A percentile compares a stretch with the other conserved stretches of the same genome.
Conservation (phyloP, 2,797 vertebrate species). For the Hylomyscus alleni region DNA sequence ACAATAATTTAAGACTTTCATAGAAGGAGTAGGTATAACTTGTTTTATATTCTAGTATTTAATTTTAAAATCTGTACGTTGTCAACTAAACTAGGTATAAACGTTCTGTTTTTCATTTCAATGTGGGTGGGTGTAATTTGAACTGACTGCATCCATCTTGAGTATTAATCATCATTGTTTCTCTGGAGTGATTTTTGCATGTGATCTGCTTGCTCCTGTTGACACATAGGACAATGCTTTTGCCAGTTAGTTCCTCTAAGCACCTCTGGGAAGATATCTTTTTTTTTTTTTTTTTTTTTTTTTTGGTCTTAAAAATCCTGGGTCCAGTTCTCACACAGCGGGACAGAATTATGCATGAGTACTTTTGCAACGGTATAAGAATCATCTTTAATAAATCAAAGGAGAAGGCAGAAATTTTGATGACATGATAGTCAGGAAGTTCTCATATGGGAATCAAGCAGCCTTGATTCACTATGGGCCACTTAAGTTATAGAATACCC, state of each 20-base stretch:
- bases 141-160: background rate
- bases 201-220: background rate
- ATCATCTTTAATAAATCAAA: background rate
- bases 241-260: background rate
- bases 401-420: background rate
- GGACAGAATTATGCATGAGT: background rate
- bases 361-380: background rate
- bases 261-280: background rate
- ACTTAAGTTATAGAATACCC: background rate
- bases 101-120: background rate
- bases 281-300: background rate
- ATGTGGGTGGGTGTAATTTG: background rate
- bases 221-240: background rate
- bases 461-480: background rate
- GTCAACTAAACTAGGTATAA: background rate
- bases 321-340: background rate
- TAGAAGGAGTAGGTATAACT: background rate
- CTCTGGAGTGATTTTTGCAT: background rate
- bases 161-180: background rate
- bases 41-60: slow-evolving; percentile 43
- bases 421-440: background rate
- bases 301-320: background rate
- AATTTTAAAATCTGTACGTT: slow-evolving; percentile 20
- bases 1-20: slow-evolving; percentile 1
- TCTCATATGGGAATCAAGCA: background rate